Evolutionary conservation across 2,888 invertebrate genomes (phyloP), one percentile per base, ranked within the genome.

Genomic region (Spatulosminthurus flaviceps): DNA sequence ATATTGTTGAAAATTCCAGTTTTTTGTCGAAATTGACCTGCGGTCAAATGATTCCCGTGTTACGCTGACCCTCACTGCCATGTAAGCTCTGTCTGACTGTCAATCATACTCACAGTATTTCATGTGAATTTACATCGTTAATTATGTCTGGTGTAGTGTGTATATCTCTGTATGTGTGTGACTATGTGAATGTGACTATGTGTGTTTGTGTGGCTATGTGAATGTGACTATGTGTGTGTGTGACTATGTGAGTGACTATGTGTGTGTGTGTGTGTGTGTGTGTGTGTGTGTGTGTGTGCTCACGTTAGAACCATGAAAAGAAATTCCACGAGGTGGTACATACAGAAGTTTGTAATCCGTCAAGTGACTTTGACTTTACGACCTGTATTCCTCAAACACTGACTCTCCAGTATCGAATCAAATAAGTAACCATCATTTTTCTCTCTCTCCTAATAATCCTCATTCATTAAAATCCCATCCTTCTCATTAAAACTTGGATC

Each of bases 41-140:
- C 26, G 72, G 72, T 72, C 72, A 72, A 41, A 42, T 43, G 43
- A 41, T 34, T 72, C 43, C 72, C 72, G 72, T 72, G 51, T 72
- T 72, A 72, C 72, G 41, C 72, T 24, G 72, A 72, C 43, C 72
- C 22, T 41, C n/a, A 9, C 24, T 72, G 72, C 72, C 72, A 51
- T 43, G 51, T 51, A 51, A 21, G 42, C 22, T 72, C 24, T 72
- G 28, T 51, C 43, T 51, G 72, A 24, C 51, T 72, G 72, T 72
- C 72, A 72, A 51, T 72, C 72, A 51, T 21, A 0, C 51, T 72
- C 41, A 43, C 16, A 26, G 51, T 51, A 43, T 51, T 60, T 28
- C 42, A 73, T 73, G 29, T 2, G 51, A 60, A 29, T 60, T 73
- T 73, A 24, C 51, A 60, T 73, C n/a, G 26, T 41, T 60, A 60